Evolutionary conservation across 2,797 vertebrate species (phyloP), one percentile per base, ranked within the genome.

Genomic region (Pogonophryne albipinna): DNA sequence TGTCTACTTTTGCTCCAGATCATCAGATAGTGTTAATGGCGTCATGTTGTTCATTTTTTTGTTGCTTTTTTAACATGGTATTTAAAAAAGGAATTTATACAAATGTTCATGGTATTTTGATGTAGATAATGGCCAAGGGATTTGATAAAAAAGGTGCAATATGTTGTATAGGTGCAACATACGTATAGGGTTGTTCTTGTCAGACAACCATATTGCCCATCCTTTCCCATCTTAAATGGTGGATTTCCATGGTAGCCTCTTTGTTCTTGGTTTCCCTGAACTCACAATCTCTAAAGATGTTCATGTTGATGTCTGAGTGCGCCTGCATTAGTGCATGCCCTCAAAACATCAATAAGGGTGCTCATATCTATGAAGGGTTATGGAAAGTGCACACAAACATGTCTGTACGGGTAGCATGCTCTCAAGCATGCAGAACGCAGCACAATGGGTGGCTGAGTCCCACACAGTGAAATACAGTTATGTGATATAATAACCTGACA

Each of bases 261-360:
- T 74, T 65, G 68, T 67, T 75, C 52, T 76, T 46, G 10, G 49
- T 71, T 69, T 71, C 19, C 62, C 52, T 59, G 62, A 74, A 79
- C 61, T 73, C 15, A 6, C 60, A 19, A 79, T 85, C 77, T 74
- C 53, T 46, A 57, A 64, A 83, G 78, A 87, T 66, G 80, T 72
- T 62, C 78, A 80, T 44, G 77, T 51, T 76, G 73, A 74, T 70
- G 71, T 76, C 64, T 76, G 76, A 85, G 83, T 82, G 66, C 12
- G 10, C 73, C 73, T 77, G 61, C 78, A 92, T 91, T 68, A 65
- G 65, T 53, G 63, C 73, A 66, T 66, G 71, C 49, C 71, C 68
- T 79, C 56, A 66, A 76, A 88, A 87, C 74, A 89, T 91, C 85
- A 87, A 88, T 92, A 89, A 82, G 64, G 90, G 86, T 73, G 72